These are phyloP conservation scores for Cataglyphis hispanica DNA, from an alignment of 1,140 invertebrate genomes.

Conservation along the genomic window DNA sequence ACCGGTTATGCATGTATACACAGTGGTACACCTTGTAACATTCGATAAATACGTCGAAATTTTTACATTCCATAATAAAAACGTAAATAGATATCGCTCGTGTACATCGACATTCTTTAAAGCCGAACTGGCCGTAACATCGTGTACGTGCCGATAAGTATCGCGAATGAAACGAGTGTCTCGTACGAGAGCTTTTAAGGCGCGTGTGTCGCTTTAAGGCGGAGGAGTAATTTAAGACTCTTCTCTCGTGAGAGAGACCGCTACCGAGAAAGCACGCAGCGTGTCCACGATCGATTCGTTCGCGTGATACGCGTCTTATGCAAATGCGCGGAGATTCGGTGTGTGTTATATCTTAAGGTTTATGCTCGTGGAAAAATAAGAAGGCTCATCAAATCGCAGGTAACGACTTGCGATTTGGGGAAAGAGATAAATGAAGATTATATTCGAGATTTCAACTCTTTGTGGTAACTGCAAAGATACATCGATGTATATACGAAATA, in stretches of 20 bases:
- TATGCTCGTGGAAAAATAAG: conserved; percentile 22
- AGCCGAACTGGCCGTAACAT: conserved; percentile 70
- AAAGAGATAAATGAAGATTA: conserved; percentile 22
- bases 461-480: not conserved
- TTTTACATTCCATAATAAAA: conserved; percentile 54
- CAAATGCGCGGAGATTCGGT: conserved; percentile 48
- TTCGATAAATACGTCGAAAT: conserved; percentile 40
- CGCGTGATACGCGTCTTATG: conserved; percentile 55
- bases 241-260: conserved; percentile 40
- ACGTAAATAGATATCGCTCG: conserved; percentile 51
- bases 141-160: conserved; percentile 73
- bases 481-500: not conserved
- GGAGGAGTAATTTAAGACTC: conserved; percentile 71
- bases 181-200: conserved; percentile 68
- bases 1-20: conserved; percentile 15
- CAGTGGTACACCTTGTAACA: conserved; percentile 12
- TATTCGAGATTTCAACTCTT: conserved; percentile 21
- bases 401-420: conserved; percentile 9
- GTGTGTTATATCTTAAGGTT: conserved; percentile 25
- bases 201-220: conserved; percentile 58
- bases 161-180: conserved; percentile 68
- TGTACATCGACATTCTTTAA: conserved; percentile 64
- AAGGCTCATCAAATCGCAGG: conserved; percentile 22
- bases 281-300: conserved; percentile 62
- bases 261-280: conserved; percentile 67